Percentiles rank a stretch among this genome's conserved stretches.
Conservation (phyloP, 2,797 vertebrate genomes). For the Chromis chromis region DNA sequence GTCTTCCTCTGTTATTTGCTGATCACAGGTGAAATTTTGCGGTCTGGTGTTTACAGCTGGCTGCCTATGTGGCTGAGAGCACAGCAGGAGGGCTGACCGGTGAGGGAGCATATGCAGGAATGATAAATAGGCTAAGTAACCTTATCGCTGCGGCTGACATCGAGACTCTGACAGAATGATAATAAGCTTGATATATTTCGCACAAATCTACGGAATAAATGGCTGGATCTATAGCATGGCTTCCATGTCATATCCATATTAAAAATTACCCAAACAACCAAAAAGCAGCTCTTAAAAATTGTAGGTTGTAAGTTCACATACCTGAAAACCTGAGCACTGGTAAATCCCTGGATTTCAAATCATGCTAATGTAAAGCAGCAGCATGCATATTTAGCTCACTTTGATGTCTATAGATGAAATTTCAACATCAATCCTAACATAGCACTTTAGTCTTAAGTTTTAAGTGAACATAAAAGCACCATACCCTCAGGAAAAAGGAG, state of each 20-base stretch:
- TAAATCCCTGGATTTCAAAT: not conserved
- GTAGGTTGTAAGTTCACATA: not conserved
- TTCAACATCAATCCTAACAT: not conserved
- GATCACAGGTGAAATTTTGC: constrained; percentile 45
- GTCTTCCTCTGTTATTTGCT: constrained; percentile 29
- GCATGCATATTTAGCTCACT: not conserved
- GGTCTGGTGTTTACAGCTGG: constrained; percentile 35
- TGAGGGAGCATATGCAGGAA: constrained; percentile 50
- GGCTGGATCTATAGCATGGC: constrained; percentile 1
- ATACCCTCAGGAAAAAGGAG: constrained; percentile 11
- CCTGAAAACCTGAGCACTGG: not conserved
- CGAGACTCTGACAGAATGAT: constrained; percentile 60
- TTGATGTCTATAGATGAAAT: not conserved
- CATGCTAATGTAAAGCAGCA: not conserved
- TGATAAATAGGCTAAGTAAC: constrained; percentile 73
- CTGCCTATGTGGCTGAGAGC: constrained; percentile 50
- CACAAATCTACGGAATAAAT: constrained; percentile 8
- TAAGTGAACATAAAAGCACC: constrained; percentile 3
- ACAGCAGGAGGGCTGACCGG: constrained; percentile 57
- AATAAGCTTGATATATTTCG: constrained; percentile 58
- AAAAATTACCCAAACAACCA: not conserved
- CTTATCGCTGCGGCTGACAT: constrained; percentile 60
- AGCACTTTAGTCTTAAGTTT: constrained; percentile 4
- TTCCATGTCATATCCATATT: not conserved
- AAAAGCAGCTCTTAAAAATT: not conserved